Base-by-base conservation (phyloP, 30 jellyfish, hydroid and myxozoan genomes). In the Rhopilema esculentum region DNA sequence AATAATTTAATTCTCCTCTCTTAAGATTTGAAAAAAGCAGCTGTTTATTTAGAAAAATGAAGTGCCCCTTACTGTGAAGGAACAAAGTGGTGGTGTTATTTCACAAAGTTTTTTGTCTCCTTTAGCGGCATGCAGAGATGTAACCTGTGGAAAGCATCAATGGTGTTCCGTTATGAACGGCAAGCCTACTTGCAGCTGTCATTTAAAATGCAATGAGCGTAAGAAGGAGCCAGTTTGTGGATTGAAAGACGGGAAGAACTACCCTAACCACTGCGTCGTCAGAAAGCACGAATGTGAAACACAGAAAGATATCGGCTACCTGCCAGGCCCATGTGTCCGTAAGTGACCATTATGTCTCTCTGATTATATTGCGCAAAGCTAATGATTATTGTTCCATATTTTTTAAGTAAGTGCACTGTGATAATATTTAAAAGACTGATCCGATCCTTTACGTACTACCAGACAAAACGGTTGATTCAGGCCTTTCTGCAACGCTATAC, bases 101-200 rank as follows among this genome's bases (percentile, higher is more conserved):
- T n/a, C n/a, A n/a, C n/a, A n/a, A n/a, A n/a, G n/a, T n/a, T n/a
- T n/a, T n/a, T n/a, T n/a, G n/a, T n/a, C n/a, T n/a, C 57, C 12
- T 40, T 40, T 85, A 92, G 98, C 30, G 48, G 92, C 87, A 15
- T 92, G 98, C 90, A 76, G 69, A 20, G 66, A 64, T 24, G 76
- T 71, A 0, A 66, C 66, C 50, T 92, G 98, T 69, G 95, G 97
- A 0, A 75, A 24, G 69, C 98, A 92, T 63, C 98, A 92, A 33
- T 82, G 85, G 92, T 92, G 98, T 68, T 49, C 89, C 25, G 32
- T 72, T 24, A 77, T 70, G 31, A 52, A 87, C 48, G 75, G 70
- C 32, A 74, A 23, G 6, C 91, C 98, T 19, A 32, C 51, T 57
- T 92, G 98, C 64, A 85, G 63, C n/a, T 92, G 98, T 67, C 89